phyloP scores from a whole-genome alignment of 2,888 invertebrate genomes.

The Eupsilia transversa region DNA sequence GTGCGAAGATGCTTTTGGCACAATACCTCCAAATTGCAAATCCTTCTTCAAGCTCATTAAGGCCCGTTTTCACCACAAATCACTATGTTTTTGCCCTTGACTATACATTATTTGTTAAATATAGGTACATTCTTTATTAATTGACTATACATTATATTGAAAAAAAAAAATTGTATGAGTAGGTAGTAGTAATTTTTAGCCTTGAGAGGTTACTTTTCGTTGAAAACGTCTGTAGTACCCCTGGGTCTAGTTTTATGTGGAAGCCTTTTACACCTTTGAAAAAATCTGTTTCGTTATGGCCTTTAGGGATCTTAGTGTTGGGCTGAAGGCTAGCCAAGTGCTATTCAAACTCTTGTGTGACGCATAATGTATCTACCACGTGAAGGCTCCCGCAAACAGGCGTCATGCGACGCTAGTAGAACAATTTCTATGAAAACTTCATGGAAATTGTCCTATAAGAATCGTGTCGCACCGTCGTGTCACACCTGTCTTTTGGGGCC shows the following conservation, averaged over 20 bases:
- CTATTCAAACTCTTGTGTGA: background rate
- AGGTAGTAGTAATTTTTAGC: background rate
- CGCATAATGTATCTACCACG: background rate
- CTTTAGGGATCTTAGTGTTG: constrained; percentile 15
- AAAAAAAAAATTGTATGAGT: background rate
- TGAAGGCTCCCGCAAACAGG: no score
- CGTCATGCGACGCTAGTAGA: no score
- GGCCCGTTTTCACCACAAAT: background rate
- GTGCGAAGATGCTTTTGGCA: no score
- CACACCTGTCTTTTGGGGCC: no score
- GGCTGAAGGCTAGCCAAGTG: background rate
- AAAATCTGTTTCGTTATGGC: constrained; percentile 4
- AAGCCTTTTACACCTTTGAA: constrained; percentile 45
- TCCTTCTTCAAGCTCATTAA: background rate
- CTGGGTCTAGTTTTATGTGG: constrained; percentile 29
- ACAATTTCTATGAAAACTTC: no score
- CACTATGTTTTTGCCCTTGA: background rate
- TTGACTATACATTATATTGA: background rate
- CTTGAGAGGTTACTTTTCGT: constrained; percentile 20
- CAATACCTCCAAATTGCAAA: no score
- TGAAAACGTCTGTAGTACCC: constrained; percentile 17
- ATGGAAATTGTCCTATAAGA: no score
- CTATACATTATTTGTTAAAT: constrained; percentile 1
- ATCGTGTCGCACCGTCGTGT: no score
- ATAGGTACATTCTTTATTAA: background rate